Conservation (phyloP, 2,113 vertebrate genomes). For the Rhabdornis inornatus region DNA sequence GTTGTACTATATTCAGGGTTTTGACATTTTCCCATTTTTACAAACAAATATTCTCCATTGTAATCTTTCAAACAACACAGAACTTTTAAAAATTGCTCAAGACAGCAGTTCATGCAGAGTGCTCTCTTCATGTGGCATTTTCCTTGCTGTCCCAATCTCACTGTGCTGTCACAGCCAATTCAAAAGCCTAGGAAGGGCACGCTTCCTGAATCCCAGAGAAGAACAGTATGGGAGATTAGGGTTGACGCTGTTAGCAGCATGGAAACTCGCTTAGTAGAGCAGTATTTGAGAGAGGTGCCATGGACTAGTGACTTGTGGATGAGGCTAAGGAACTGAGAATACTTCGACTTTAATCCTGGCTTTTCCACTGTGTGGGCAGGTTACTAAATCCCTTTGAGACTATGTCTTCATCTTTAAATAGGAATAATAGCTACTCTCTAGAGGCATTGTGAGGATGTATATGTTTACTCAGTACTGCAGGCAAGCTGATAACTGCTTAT, state of each 20-base stretch:
- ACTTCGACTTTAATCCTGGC: slow-evolving; percentile 42
- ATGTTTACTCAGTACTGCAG: not conserved
- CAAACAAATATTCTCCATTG: not conserved
- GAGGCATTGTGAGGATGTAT: not conserved
- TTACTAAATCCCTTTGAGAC: slow-evolving; percentile 28
- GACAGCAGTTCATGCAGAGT: not conserved
- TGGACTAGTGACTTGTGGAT: not conserved
- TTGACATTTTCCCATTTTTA: not conserved
- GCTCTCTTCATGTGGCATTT: not conserved
- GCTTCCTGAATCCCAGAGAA: not conserved
- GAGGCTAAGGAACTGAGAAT: not conserved
- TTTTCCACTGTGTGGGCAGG: slow-evolving; percentile 39
- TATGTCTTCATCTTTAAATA: slow-evolving; percentile 30
- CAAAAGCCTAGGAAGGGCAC: not conserved
- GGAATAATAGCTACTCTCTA: not conserved
- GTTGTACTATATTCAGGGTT: not conserved
- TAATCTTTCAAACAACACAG: not conserved
- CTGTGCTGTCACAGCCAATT: not conserved
- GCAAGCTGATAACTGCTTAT: not conserved
- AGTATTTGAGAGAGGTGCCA: not conserved
- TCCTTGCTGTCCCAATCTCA: not conserved
- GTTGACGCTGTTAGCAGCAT: not conserved
- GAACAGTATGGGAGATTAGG: not conserved
- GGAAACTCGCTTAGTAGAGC: not conserved
- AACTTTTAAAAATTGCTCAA: not conserved